A percentile compares a stretch with the other conserved stretches of the same genome.
Conservation (phyloP, 2,888 invertebrate species). For the Archips xylosteana region DNA sequence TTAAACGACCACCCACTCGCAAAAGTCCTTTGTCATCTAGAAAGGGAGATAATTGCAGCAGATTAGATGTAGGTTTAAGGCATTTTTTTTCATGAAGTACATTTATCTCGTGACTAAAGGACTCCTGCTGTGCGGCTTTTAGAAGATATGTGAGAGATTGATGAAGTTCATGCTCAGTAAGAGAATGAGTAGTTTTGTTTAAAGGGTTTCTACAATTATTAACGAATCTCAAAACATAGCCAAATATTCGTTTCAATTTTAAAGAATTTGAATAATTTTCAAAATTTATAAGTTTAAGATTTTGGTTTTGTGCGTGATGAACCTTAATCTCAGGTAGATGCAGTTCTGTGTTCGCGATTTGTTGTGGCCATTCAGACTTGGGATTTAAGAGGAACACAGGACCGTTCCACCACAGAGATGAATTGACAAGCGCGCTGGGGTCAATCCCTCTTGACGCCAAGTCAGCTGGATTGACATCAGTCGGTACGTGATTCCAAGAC, state of each 20-base stretch:
- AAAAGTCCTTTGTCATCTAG: conserved; percentile 27
- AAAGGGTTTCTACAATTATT: background rate
- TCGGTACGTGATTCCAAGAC: conserved; percentile 34
- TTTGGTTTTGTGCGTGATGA: background rate
- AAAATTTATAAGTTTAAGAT: conserved; percentile 2
- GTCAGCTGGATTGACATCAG: conserved; percentile 38
- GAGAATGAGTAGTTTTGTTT: background rate
- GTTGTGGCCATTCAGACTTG: conserved; percentile 16
- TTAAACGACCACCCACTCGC: conserved; percentile 34
- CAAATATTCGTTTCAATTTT: conserved; percentile 36
- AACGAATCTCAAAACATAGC: conserved; percentile 32
- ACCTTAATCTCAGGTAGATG: conserved; percentile 15
- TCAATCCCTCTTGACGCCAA: conserved; percentile 39
- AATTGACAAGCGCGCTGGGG: conserved; percentile 4
- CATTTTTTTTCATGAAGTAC: conserved; percentile 5
- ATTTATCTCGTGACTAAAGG: background rate
- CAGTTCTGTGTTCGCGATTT: background rate
- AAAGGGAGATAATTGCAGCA: conserved; percentile 32
- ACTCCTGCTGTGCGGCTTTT: conserved; percentile 8
- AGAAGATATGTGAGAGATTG: conserved; percentile 2
- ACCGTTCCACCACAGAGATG: conserved; percentile 35
- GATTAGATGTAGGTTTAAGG: too few relatives aligned
- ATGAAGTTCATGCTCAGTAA: conserved; percentile 24
- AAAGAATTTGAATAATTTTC: conserved; percentile 32
- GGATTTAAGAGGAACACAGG: conserved; percentile 12